A percentile compares a stretch with the other conserved stretches of the same genome.
These are phyloP conservation scores for Caenorhabditis briggsae DNA, from an alignment of 1,140 invertebrate species.

Conservation along the genomic window DNA sequence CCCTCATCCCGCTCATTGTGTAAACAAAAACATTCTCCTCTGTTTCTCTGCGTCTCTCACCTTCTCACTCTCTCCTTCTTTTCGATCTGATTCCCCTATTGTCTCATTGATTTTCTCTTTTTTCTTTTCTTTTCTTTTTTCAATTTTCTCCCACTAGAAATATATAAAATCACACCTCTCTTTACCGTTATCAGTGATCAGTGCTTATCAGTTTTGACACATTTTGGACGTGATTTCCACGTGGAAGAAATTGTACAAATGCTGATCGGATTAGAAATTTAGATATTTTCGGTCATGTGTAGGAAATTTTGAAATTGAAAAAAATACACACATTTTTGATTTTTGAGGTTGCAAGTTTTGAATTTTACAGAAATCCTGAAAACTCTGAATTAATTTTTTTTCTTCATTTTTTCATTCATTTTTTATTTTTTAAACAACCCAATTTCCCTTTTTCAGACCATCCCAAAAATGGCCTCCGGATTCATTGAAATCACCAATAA, in stretches of 20 bases:
- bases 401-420: too few relatives aligned
- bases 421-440: too few relatives aligned
- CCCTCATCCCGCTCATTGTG: too few relatives aligned
- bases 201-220: neutral
- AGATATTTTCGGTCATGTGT: neutral
- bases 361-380: too few relatives aligned
- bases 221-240: conserved; percentile 8
- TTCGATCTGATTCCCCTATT: neutral
- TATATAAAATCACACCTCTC: neutral
- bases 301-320: too few relatives aligned
- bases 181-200: neutral
- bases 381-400: too few relatives aligned
- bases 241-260: neutral
- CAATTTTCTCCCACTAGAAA: neutral
- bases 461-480: conserved; percentile 6
- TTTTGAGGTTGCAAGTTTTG: too few relatives aligned
- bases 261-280: neutral
- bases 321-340: too few relatives aligned
- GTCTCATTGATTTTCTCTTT: neutral
- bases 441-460: neutral
- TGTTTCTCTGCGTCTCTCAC: neutral
- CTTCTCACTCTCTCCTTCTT: neutral
- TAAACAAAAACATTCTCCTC: neutral
- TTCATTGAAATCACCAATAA: conserved; percentile 57
- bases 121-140: neutral